Conservation (phyloP, 2,888 invertebrate species). For the Napeogenes sylphis region DNA sequence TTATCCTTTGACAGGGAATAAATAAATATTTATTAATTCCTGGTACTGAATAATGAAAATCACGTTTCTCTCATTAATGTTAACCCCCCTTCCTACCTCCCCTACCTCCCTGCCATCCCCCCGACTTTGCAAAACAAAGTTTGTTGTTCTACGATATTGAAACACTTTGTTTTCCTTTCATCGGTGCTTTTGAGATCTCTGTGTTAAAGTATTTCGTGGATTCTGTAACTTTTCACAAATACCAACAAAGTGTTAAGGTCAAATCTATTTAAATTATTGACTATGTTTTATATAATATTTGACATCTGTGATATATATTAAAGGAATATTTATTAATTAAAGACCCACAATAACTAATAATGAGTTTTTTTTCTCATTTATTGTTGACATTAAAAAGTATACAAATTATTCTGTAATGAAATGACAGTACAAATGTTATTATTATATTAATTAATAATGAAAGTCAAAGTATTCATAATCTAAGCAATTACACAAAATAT, state of each 20-base stretch:
- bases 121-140: slow-evolving; percentile 63
- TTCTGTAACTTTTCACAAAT: slow-evolving; percentile 43
- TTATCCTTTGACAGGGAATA: neutral
- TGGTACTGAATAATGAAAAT: slow-evolving; percentile 37
- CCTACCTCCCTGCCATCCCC: slow-evolving; percentile 35
- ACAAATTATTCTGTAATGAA: too few species aligned
- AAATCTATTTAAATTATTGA: too few species aligned
- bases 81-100: slow-evolving; percentile 34
- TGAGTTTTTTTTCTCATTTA: too few species aligned
- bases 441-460: too few species aligned
- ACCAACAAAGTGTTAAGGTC: neutral
- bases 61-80: slow-evolving; percentile 43
- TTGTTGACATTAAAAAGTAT: too few species aligned
- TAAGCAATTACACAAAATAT: slow-evolving; percentile 40
- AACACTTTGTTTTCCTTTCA: slow-evolving; percentile 73
- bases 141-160: slow-evolving; percentile 70
- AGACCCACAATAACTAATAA: too few species aligned
- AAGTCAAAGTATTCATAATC: too few species aligned
- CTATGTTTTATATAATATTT: too few species aligned
- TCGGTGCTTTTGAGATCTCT: slow-evolving; percentile 52
- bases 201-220: slow-evolving; percentile 41
- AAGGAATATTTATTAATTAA: too few species aligned
- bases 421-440: too few species aligned
- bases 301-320: too few species aligned
- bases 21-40: slow-evolving; percentile 1